Base-by-base conservation (phyloP, 92 coral and sea anemone genomes). In the Phenganax marumi region DNA sequence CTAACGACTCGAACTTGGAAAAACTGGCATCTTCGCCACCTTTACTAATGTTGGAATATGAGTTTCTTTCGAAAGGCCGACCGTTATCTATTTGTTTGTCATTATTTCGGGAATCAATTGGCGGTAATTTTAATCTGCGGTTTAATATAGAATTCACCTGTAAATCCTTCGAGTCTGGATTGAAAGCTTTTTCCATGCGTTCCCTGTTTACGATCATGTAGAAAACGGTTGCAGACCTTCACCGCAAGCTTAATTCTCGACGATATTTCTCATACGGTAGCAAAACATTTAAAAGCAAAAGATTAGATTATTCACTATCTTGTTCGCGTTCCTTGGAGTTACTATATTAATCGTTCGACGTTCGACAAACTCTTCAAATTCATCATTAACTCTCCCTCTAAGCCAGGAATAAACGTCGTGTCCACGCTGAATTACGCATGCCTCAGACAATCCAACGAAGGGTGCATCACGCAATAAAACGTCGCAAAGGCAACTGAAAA, bases 41-140 rank as follows among this genome's bases (percentile, higher is more conserved):
- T 33, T 5, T 33, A 33, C 43, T 33, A 33, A 2, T 33, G 43
- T 5, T 48, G 49, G 24, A 66, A 66, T 62, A n/a, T n/a, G 39
- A 52, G 19, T 77, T 60, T 77, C 64, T 49, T n/a, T 25, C 7
- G 46, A 72, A 78, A 12, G 60, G 48, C 58, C 83, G 23, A 57
- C 18, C 16, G 10, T 54, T 24, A 18, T 74, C 4, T 1, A 33
- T 5, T 19, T 17, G 8, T 39, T 11, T 25, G 47, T 43, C 11
- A 18, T 58, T 58, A 57, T 50, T n/a, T 16, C 58, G 9, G 50
- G 83, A 39, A 52, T 47, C 56, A 50, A 78, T 78, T 21, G 83
- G 83, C 50, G 83, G 83, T 11, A 78, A 49, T 63, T 18, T 78
- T 60, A 62, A 47, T 18, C 68, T 63, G 56, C 61, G 83, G 50